Conservation (phyloP, 2,797 vertebrate genomes). For the Arctocebus calabarensis region DNA sequence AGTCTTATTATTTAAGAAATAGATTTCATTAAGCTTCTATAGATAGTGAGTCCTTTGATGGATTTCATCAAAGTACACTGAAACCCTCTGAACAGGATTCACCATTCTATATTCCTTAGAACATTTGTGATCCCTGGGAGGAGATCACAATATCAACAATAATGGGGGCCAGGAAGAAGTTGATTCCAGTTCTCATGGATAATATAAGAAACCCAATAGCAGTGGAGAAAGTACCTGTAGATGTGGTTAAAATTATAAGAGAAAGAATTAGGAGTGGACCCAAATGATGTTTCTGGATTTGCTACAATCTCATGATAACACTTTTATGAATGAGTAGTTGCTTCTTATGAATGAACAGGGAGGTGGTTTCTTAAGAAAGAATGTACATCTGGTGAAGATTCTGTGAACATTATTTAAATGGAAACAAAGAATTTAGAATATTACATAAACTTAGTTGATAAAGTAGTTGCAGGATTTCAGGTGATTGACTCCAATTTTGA, state of each 20-base stretch:
- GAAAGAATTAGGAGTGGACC: not conserved
- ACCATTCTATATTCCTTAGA: not conserved
- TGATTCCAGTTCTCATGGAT: not conserved
- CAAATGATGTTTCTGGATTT: not conserved
- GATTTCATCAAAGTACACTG: not conserved
- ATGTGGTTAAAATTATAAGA: not conserved
- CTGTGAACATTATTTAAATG: not conserved
- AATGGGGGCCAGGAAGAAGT: not conserved
- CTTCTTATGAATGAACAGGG: not conserved
- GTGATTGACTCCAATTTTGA: not conserved
- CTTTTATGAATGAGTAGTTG: not conserved
- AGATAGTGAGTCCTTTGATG: not conserved
- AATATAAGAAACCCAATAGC: not conserved
- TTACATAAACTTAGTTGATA: not conserved
- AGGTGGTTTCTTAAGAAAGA: not conserved
- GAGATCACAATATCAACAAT: not conserved
- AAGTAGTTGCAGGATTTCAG: not conserved
- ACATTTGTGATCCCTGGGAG: not conserved
- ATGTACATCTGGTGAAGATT: not conserved
- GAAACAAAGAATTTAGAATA: not conserved
- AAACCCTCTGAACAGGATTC: not conserved
- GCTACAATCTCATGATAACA: not conserved
- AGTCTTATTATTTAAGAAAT: not conserved
- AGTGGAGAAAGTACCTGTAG: not conserved
- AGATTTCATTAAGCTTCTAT: not conserved